Evolutionary conservation across 2,113 vertebrate species (phyloP).

Genomic region (Mionectes macconnelli): DNA sequence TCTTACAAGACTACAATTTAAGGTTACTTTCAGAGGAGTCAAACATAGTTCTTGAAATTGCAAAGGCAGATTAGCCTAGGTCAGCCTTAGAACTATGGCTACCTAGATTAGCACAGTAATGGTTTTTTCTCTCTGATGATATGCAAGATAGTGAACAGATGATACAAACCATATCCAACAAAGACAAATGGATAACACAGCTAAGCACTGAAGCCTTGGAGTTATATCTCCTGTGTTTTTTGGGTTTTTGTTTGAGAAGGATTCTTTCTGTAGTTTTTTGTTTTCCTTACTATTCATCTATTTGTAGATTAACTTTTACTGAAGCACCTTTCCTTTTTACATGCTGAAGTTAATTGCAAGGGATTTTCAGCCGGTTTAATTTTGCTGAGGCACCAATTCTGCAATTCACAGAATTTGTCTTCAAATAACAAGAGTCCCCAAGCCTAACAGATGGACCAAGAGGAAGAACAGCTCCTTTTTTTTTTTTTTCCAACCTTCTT

Average conservation of each 20-base stretch:
- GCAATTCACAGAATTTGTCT: neutral
- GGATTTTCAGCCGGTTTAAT: neutral
- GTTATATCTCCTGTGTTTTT: neutral
- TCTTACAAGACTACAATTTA: slow-evolving; percentile 82
- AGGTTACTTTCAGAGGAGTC: slow-evolving; percentile 82
- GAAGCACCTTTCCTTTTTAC: neutral
- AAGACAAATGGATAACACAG: slow-evolving; percentile 21
- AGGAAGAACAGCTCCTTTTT: too few species aligned
- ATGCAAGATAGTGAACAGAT: slow-evolving; percentile 41
- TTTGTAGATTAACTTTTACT: neutral
- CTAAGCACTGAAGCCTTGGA: neutral
- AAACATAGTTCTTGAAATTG: slow-evolving; percentile 73
- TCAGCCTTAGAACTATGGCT: slow-evolving; percentile 80
- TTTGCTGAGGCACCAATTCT: neutral
- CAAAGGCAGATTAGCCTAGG: slow-evolving; percentile 81
- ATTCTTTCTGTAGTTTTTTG: neutral
- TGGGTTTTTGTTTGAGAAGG: neutral
- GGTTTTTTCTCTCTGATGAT: slow-evolving; percentile 72
- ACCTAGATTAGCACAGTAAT: slow-evolving; percentile 87
- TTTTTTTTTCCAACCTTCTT: neutral
- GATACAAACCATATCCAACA: neutral
- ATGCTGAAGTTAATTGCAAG: neutral
- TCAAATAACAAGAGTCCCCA: neutral
- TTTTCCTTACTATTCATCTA: neutral
- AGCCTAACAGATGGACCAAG: neutral